phyloP scores from a whole-genome alignment of 2,888 invertebrate genomes.

The Trachelus stipa region DNA sequence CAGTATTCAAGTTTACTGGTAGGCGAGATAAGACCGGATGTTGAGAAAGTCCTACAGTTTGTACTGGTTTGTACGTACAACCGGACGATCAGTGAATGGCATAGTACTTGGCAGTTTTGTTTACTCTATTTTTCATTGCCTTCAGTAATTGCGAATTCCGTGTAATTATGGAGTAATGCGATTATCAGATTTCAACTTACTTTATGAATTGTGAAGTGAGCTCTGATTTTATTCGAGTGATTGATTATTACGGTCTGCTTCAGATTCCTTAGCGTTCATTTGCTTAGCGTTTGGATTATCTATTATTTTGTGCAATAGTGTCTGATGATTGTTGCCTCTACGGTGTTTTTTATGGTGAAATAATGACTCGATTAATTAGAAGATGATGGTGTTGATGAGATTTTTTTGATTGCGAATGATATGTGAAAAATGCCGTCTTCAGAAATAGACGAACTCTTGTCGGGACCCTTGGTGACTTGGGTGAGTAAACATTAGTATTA shows the following conservation, averaged over 20 bases:
- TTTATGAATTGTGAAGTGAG: not conserved
- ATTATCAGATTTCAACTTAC: not conserved
- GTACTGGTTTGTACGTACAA: not conserved
- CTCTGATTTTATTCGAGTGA: not conserved
- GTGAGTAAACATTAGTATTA: slow-evolving; percentile 70
- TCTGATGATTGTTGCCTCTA: not conserved
- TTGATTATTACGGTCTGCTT: not conserved
- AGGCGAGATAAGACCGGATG: not conserved
- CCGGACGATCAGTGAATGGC: not conserved
- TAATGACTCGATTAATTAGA: not conserved
- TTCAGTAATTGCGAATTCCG: not conserved
- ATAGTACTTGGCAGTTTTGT: not conserved
- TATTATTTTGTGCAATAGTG: not conserved
- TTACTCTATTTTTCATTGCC: not conserved
- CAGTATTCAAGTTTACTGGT: not conserved
- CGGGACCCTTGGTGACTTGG: slow-evolving; percentile 88
- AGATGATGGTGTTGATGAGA: not conserved
- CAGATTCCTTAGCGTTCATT: not conserved
- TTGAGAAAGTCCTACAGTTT: not conserved
- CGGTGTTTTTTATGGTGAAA: not conserved
- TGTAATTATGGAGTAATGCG: not conserved
- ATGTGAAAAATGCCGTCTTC: slow-evolving; percentile 68
- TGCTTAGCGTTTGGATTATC: not conserved
- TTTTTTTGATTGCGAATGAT: not conserved
- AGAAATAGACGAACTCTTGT: slow-evolving; percentile 86